Conservation (phyloP, 2,888 invertebrate genomes). For the Notodromas monacha region DNA sequence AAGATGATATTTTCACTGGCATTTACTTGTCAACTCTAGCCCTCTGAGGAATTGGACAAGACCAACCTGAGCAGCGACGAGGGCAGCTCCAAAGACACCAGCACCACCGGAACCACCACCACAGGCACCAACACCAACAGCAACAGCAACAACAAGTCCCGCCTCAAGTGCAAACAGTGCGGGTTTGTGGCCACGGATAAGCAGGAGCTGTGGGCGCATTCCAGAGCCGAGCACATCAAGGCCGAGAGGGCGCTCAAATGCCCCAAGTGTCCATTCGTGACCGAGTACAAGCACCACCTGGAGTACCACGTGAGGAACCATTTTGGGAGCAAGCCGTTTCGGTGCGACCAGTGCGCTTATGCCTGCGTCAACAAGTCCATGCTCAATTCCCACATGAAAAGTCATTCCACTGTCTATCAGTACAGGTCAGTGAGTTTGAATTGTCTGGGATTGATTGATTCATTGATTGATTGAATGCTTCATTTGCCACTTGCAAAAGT, state of each 20-base stretch:
- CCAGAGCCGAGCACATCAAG: slow-evolving; percentile 55
- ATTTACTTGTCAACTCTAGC: no score
- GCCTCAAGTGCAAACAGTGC: slow-evolving; percentile 79
- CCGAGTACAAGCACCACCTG: slow-evolving; percentile 90
- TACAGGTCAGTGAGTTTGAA: no score
- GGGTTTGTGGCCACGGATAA: slow-evolving; percentile 51
- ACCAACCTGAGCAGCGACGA: no score
- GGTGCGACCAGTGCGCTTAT: slow-evolving; percentile 58
- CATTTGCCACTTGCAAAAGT: no score
- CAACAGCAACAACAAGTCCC: no score
- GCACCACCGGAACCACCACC: no score
- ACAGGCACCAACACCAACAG: no score
- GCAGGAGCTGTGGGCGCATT: slow-evolving; percentile 72
- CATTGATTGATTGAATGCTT: no score
- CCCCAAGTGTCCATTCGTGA: slow-evolving; percentile 76
- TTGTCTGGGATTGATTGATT: no score
- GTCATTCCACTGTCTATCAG: slow-evolving; percentile 26
- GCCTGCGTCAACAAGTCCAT: slow-evolving; percentile 93
- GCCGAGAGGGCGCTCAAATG: slow-evolving; percentile 66
- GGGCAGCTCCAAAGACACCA: no score
- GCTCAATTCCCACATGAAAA: slow-evolving; percentile 90
- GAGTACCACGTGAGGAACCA: slow-evolving; percentile 91
- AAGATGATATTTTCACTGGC: no score
- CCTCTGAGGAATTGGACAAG: no score
- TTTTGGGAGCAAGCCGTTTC: slow-evolving; percentile 73